These are phyloP conservation scores for Sorex fumeus DNA, from an alignment of 2,113 vertebrate species.

Conservation along the genomic window DNA sequence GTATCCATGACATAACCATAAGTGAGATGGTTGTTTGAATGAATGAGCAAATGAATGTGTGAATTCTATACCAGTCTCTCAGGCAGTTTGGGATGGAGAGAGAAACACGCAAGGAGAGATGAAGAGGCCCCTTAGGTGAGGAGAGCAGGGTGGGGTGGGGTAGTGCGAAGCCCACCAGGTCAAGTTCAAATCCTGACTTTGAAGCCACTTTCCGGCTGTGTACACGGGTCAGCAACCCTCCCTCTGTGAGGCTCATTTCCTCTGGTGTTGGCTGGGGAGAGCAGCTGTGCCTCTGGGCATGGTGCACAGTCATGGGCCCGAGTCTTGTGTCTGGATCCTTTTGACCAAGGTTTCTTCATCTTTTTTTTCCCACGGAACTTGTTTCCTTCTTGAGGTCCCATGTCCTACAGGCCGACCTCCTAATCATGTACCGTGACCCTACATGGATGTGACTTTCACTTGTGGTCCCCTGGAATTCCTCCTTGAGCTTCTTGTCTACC, in stretches of 20 bases:
- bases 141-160: too few species aligned
- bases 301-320: too few species aligned
- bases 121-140: background rate
- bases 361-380: too few species aligned
- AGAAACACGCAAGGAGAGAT: background rate
- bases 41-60: background rate
- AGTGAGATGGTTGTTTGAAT: background rate
- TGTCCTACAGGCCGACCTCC: too few species aligned
- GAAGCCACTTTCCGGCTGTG: background rate
- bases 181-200: background rate
- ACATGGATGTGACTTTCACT: too few species aligned
- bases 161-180: background rate
- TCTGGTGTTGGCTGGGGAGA: background rate
- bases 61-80: background rate
- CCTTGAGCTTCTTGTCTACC: too few species aligned
- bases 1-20: background rate
- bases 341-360: too few species aligned
- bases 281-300: background rate
- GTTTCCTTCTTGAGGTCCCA: too few species aligned
- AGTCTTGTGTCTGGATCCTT: too few species aligned
- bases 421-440: too few species aligned
- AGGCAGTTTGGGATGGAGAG: background rate
- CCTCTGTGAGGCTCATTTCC: background rate
- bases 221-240: background rate
- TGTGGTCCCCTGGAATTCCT: too few species aligned